phyloP scores from a whole-genome alignment of 2,113 vertebrate species.

The Mohoua ochrocephala region DNA sequence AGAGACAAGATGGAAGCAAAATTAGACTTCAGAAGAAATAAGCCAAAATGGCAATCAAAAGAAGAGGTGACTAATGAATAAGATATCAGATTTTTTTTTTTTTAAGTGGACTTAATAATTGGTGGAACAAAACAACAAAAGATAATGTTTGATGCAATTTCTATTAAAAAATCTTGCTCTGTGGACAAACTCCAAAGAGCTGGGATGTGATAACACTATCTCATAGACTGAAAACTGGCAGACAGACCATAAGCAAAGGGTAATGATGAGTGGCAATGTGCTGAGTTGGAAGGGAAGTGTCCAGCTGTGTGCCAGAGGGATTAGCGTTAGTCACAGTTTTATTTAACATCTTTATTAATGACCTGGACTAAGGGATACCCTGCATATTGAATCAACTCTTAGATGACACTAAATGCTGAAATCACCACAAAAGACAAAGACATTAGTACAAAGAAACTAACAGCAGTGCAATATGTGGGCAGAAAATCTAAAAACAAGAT shows the following conservation, averaged over 20 bases:
- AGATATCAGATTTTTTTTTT: not conserved
- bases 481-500: not conserved
- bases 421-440: not conserved
- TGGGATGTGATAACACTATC: not conserved
- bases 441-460: not conserved
- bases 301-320: conserved; percentile 58
- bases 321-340: conserved; percentile 58
- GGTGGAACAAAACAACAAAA: not conserved
- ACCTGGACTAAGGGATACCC: not conserved
- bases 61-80: not conserved
- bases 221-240: not conserved
- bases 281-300: conserved; percentile 31
- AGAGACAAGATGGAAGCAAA: not conserved
- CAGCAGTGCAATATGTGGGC: not conserved
- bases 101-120: not conserved
- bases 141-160: not conserved
- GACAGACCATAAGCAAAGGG: conserved; percentile 1
- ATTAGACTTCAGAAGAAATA: not conserved
- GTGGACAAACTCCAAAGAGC: not conserved
- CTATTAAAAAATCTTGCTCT: not conserved
- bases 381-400: not conserved
- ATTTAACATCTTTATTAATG: conserved; percentile 62
- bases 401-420: not conserved
- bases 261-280: conserved; percentile 23
- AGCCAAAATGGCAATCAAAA: not conserved